Percentiles rank a stretch among this genome's conserved stretches.
Conservation (phyloP, 2,113 vertebrate species). For the Furnarius figulus region DNA sequence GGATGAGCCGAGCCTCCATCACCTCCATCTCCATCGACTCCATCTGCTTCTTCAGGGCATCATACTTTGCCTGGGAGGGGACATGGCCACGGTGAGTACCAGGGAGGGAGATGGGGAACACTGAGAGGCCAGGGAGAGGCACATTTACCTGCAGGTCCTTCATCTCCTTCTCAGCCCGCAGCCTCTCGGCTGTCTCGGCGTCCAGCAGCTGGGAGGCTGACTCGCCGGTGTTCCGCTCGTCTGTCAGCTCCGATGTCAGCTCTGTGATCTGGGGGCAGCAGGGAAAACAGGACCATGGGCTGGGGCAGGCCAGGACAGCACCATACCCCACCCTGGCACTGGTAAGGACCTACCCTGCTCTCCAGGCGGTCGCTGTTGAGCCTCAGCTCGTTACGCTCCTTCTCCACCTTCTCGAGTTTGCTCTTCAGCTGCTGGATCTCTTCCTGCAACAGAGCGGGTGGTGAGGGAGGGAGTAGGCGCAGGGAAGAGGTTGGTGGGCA, state of each 20-base stretch:
- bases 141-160: constrained; percentile 90
- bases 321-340: rapidly evolving
- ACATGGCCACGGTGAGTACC: rapidly evolving
- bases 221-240: constrained; percentile 94
- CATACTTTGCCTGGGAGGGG: constrained; percentile 84
- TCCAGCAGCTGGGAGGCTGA: constrained; percentile 96
- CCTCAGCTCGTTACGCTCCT: constrained; percentile 92
- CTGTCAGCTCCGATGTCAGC: constrained; percentile 91
- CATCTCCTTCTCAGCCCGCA: constrained; percentile 92
- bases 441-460: constrained; percentile 75
- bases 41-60: constrained; percentile 92
- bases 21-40: constrained; percentile 98
- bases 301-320: rapidly evolving
- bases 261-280: constrained; percentile 85
- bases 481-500: background rate
- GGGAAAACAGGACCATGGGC: background rate
- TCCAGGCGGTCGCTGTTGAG: constrained; percentile 93
- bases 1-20: constrained; percentile 94
- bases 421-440: constrained; percentile 92
- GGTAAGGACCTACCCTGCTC: constrained; percentile 80
- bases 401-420: constrained; percentile 93
- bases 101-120: rapidly evolving
- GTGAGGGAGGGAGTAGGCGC: constrained; percentile 3
- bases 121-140: rapidly evolving
- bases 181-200: constrained; percentile 87